phyloP scores from a whole-genome alignment of 2,113 vertebrate species.

The Bubo bubo region DNA sequence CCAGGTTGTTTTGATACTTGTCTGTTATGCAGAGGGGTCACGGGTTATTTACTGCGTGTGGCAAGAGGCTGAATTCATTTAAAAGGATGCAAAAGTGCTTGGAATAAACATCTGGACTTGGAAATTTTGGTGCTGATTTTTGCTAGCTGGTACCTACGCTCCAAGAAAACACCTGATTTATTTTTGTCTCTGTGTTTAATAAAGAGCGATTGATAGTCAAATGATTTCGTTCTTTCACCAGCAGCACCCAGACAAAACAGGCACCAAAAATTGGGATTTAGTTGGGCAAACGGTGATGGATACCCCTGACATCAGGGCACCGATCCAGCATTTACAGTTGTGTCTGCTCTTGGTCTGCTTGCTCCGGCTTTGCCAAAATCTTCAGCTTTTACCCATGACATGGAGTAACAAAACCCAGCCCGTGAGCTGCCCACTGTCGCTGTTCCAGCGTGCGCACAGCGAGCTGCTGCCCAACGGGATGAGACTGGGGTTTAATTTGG shows the following conservation, averaged over 20 bases:
- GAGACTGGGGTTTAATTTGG: rapidly evolving
- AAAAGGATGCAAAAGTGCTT: rapidly evolving
- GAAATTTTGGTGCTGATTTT: not conserved
- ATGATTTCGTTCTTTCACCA: not conserved
- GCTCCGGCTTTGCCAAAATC: not conserved
- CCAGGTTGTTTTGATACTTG: not conserved
- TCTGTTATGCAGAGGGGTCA: not conserved
- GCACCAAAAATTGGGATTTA: not conserved
- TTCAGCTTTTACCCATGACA: rapidly evolving
- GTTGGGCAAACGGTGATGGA: rapidly evolving
- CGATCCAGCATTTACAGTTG: not conserved
- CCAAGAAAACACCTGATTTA: not conserved
- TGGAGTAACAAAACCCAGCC: not conserved
- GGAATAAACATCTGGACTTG: rapidly evolving
- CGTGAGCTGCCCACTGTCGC: rapidly evolving
- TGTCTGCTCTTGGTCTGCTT: not conserved
- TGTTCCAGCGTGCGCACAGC: not conserved
- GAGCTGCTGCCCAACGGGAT: not conserved
- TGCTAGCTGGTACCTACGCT: not conserved
- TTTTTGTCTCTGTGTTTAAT: not conserved
- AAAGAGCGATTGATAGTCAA: not conserved
- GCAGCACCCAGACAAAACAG: not conserved
- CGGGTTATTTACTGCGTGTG: rapidly evolving
- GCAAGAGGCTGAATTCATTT: not conserved
- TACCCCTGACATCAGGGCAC: rapidly evolving